Evolutionary conservation across 2,797 vertebrate species (phyloP), one percentile per base, ranked within the genome.

Genomic region (Eospalax fontanierii): DNA sequence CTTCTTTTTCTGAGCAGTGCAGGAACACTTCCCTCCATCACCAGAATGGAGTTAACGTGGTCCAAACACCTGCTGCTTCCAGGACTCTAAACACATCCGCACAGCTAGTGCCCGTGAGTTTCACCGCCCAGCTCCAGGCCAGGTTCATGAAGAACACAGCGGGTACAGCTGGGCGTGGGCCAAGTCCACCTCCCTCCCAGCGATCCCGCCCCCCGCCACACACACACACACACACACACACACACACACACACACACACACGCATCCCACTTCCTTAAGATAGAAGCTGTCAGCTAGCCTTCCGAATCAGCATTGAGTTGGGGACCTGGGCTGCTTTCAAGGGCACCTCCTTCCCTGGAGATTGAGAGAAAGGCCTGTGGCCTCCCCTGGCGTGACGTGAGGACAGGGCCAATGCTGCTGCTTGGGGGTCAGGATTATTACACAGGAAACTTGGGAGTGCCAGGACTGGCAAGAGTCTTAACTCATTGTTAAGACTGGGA

Each of bases 101-200:
- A 63, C 6, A 18, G 0, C 57, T n/a, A 54, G 54, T 9, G 2
- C 6, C 65, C 28, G 7, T 3, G 19, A 35, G 15, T 3, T 10
- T 61, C 19, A 54, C 7, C 1, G 16, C 22, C 59, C 21, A 38
- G 2, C 12, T 63, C 35, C 16, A 5, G 78, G 30, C 40, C 61
- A 24, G 24, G 66, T 38, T 28, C 81, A 38, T 30, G 30, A n/a
- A 80, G 78, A 50, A 63, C 59, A 68, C 1, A 38, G 18, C 43
- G 75, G 35, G 33, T 54, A 65, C 33, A 89, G n/a, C n/a, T 65
- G 46, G 43, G n/a, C 11, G n/a, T 40, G 38, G 14, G 15, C 28
- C 61, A 76, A 28, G 40, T 21, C 46, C 15, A 16, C 28, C 87
- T 30, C 22, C 40, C 40, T 35, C 57, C 63, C 30, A n/a, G n/a